These are phyloP conservation scores for Tenualosa ilisha DNA, from an alignment of 2,797 vertebrate species.

Conservation along the genomic window DNA sequence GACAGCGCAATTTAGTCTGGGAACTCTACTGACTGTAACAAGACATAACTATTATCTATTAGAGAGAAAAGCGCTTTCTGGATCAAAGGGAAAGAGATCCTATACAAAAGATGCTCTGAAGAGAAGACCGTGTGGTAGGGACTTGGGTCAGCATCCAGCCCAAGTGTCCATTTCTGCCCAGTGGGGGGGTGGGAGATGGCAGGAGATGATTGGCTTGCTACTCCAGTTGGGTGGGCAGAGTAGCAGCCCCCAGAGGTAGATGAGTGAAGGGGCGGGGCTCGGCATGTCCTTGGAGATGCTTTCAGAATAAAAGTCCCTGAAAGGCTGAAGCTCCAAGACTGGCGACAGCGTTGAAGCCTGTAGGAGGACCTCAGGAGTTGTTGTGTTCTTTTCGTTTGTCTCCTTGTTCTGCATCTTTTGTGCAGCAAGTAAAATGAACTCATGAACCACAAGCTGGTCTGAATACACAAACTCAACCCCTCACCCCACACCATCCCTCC, in stretches of 20 bases:
- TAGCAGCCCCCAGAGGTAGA: constrained; percentile 56
- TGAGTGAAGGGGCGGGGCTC: constrained; percentile 24
- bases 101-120: constrained; percentile 18
- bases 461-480: constrained; percentile 29
- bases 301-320: constrained; percentile 26
- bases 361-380: neutral
- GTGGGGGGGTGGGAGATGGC: constrained; percentile 9
- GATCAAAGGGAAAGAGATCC: neutral
- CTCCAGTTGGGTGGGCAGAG: constrained; percentile 44
- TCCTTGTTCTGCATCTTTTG: constrained; percentile 33
- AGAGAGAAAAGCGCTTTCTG: neutral
- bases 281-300: neutral
- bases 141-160: neutral
- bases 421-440: constrained; percentile 22
- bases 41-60: constrained; percentile 7
- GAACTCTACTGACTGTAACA: neutral
- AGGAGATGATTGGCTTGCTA: constrained; percentile 46
- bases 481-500: constrained; percentile 26
- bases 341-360: neutral
- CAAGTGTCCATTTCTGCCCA: constrained; percentile 17
- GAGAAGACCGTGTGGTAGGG: neutral
- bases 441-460: constrained; percentile 26
- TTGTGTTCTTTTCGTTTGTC: constrained; percentile 3
- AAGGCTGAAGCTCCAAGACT: constrained; percentile 10
- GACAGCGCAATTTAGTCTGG: constrained; percentile 1